Evolutionary conservation across 2,797 vertebrate genomes (phyloP), one percentile per base, ranked within the genome.

Genomic region (Vespertilio murinus): DNA sequence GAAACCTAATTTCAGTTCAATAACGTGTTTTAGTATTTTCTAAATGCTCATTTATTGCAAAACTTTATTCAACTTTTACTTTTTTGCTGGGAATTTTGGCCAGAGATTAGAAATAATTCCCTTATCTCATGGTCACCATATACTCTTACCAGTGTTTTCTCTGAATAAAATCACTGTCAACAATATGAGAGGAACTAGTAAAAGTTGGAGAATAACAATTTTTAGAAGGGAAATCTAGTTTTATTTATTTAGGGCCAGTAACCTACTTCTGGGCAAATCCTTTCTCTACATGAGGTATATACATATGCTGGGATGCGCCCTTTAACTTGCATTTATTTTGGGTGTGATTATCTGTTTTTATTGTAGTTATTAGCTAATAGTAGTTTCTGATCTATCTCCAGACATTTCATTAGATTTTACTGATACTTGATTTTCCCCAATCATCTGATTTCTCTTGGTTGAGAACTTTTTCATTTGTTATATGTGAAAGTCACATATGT

Each of bases 351-450:
- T 38, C 17, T 86, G 20, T 8, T 82, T 93, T 82, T 35, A 33
- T 54, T 88, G 73, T 79, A 81, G n/a, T 28, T 49, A 94, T 35
- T 77, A 88, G 59, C 25, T 78, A 80, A 86, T 0, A 38, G 2
- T 78, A 59, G 28, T 90, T 85, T 82, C 42, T 81, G 64, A 88
- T 64, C 81, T 94, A 59, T 85, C n/a, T 78, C 45, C 59, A 94
- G 23, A 78, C 13, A 85, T 56, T 81, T 91, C 20, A 64, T 78
- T 73, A 78, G 25, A 86, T 88, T 83, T 70, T 59, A 82, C 30
- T 42, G 42, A 78, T 65, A 54, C 33, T 10, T 70, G n/a, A 82
- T 88, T 91, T 33, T 86, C 23, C 28, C n/a, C 61, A 52, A 52
- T 64, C 64, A 13, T 79, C 33, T 82, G 56, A 38, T 64, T 73